Conservation (phyloP, 2,113 vertebrate genomes). For the Rhagologus leucostigma region DNA sequence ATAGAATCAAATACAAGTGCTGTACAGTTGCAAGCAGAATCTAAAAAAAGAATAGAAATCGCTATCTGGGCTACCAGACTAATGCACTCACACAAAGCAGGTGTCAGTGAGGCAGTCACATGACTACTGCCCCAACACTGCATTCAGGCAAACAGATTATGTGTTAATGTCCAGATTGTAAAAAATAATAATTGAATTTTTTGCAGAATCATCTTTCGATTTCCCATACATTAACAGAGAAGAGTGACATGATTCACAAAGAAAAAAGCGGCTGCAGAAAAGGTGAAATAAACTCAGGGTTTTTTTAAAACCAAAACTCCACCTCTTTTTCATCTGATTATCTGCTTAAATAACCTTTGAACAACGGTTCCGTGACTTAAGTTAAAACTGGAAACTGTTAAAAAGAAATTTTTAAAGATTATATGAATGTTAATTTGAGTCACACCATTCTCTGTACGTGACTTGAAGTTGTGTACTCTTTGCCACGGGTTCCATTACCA, state of each 20-base stretch:
- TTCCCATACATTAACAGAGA: background rate
- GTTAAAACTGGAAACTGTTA: background rate
- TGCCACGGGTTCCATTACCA: background rate
- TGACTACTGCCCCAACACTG: background rate
- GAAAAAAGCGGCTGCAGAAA: background rate
- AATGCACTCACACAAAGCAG: background rate
- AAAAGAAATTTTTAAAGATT: background rate
- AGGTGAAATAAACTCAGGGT: background rate
- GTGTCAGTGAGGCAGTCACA: background rate
- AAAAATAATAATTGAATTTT: background rate
- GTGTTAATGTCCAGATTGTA: background rate
- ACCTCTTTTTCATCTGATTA: background rate
- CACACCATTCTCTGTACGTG: too few species aligned
- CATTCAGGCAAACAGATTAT: background rate
- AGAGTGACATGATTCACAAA: background rate
- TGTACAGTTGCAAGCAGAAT: background rate
- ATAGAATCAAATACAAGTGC: background rate
- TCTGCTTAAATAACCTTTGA: background rate
- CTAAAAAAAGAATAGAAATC: background rate
- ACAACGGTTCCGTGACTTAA: background rate
- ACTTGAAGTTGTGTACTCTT: accelerated
- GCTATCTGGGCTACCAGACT: background rate
- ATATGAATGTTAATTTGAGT: background rate
- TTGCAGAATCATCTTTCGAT: background rate
- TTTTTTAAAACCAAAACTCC: background rate